Evolutionary conservation across 1,140 invertebrate genomes (phyloP).

Genomic region (Geopemphigus sp.): DNA sequence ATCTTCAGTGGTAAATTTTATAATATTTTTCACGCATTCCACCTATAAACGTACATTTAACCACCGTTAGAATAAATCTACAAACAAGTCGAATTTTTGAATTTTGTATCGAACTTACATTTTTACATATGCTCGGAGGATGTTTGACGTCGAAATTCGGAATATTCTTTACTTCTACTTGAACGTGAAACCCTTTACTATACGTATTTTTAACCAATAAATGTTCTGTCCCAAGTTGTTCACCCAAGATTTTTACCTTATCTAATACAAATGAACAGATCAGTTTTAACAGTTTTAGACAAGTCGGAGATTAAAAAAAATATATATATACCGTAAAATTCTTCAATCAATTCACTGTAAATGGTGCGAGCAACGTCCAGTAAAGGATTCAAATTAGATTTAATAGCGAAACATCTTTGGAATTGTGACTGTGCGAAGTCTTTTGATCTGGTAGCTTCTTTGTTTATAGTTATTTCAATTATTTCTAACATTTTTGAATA

Average conservation of each 20-base stretch:
- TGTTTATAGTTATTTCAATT: constrained; percentile 69
- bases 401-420: constrained; percentile 83
- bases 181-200: constrained; percentile 74
- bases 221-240: constrained; percentile 63
- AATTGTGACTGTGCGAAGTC: constrained; percentile 66
- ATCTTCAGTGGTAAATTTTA: constrained; percentile 77
- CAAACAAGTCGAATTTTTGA: not conserved
- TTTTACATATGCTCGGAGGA: constrained; percentile 61
- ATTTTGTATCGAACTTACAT: not conserved
- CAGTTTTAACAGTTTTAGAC: no score
- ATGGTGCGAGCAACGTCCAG: constrained; percentile 75
- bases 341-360: constrained; percentile 74
- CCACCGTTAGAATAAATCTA: not conserved
- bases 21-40: constrained; percentile 61
- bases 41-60: constrained; percentile 59
- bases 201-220: constrained; percentile 67
- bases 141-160: constrained; percentile 59
- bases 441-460: constrained; percentile 69
- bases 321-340: constrained; percentile 64
- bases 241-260: constrained; percentile 64
- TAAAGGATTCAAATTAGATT: constrained; percentile 68
- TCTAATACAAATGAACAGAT: constrained; percentile 53
- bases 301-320: no score
- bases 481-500: constrained; percentile 64
- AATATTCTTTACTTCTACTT: constrained; percentile 59